Evolutionary conservation across 35 echinoderm and acorn worm species (phyloP).

Genomic region (Heliocidaris erythrogramma): DNA sequence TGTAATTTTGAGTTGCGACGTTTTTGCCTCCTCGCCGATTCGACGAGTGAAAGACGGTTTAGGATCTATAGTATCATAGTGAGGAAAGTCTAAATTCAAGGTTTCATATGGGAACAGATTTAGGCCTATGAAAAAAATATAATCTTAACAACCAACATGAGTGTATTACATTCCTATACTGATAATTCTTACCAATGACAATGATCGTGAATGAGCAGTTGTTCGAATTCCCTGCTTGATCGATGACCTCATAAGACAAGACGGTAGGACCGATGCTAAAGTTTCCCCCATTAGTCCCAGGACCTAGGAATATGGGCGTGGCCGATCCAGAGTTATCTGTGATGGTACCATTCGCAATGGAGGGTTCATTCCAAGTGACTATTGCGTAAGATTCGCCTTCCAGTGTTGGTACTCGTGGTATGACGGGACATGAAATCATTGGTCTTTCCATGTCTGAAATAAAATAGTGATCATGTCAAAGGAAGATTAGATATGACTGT

Average conservation of each 20-base stretch:
- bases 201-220: no score
- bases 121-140: no score
- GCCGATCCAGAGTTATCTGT: background rate
- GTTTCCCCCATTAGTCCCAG: background rate
- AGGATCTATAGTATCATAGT: no score
- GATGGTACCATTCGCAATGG: background rate
- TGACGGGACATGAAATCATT: background rate
- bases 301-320: background rate
- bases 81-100: no score
- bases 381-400: background rate
- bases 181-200: no score
- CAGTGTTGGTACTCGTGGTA: background rate
- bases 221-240: background rate
- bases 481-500: no score
- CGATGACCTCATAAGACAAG: background rate
- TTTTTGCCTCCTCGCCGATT: no score
- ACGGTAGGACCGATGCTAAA: background rate
- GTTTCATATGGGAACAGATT: no score
- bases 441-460: background rate
- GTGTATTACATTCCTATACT: no score
- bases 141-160: no score
- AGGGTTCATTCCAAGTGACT: background rate
- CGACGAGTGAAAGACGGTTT: no score
- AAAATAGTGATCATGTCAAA: background rate
- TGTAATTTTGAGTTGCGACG: no score